Evolutionary conservation across 1,140 invertebrate genomes (phyloP).

Genomic region (Schlechtendalia chinensis): DNA sequence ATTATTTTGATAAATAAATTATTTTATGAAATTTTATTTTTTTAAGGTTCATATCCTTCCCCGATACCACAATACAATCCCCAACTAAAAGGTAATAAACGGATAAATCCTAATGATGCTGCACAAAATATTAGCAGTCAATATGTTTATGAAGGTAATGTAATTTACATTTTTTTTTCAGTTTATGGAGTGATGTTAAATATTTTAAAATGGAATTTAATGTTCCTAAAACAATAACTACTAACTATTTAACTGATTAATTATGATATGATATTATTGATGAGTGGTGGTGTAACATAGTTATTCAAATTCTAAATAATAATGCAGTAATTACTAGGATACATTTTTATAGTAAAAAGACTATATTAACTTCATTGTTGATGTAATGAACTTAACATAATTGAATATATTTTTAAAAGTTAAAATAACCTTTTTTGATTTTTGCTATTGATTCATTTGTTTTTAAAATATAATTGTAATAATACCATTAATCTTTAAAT

Average conservation of each 20-base stretch:
- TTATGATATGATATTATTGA: background rate
- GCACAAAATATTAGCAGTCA: slow-evolving; percentile 32
- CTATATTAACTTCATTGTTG: background rate
- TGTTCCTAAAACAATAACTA: background rate
- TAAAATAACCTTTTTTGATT: background rate
- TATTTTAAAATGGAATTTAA: background rate
- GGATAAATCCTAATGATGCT: background rate
- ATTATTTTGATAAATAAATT: background rate
- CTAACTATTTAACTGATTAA: too few species aligned
- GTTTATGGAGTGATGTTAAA: background rate
- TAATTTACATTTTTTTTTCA: too few species aligned
- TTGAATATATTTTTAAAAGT: too few species aligned
- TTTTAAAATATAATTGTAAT: background rate
- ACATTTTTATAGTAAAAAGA: background rate
- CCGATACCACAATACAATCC: slow-evolving; percentile 42
- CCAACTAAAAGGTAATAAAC: slow-evolving; percentile 7
- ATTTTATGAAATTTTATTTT: slow-evolving; percentile 7
- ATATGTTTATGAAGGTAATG: slow-evolving; percentile 44
- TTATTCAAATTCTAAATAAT: background rate
- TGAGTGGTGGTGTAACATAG: background rate
- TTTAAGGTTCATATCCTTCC: slow-evolving; percentile 37
- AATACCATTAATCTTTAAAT: background rate
- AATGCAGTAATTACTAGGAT: background rate
- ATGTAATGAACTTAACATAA: background rate
- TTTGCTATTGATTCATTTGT: background rate